phyloP scores from a whole-genome alignment of 2,113 vertebrate species.

The Aphelocoma coerulescens region DNA sequence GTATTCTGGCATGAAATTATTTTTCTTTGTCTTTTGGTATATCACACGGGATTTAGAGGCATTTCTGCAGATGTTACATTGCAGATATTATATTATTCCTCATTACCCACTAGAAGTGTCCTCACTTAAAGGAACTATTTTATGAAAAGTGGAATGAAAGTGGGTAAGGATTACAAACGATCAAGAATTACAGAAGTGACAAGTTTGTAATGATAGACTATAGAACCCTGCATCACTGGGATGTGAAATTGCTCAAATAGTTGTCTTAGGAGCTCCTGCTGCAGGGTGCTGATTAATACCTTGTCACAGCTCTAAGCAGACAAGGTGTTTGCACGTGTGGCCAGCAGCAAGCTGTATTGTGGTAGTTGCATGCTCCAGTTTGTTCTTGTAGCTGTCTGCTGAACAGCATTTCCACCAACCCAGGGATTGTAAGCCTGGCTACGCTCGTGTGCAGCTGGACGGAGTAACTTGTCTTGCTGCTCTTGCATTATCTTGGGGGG shows the following conservation, averaged over 20 bases:
- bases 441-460: accelerated
- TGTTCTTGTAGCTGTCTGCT: not conserved
- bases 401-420: not conserved
- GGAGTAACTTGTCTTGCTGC: not conserved
- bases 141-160: not conserved
- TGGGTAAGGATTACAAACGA: not conserved
- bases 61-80: not conserved
- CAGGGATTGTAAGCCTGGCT: not conserved
- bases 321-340: accelerated
- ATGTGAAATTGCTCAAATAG: not conserved
- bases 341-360: not conserved
- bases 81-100: not conserved
- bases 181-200: not conserved
- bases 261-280: not conserved
- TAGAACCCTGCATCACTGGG: not conserved
- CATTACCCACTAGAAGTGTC: not conserved
- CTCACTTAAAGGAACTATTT: not conserved
- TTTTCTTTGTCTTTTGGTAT: not conserved
- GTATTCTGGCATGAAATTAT: not conserved
- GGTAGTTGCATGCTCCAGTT: not conserved
- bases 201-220: not conserved
- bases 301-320: not conserved
- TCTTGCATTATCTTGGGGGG: not conserved
- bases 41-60: not conserved
- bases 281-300: not conserved